Base-by-base conservation (phyloP, 1,140 invertebrate genomes). In the Eueides isabella region DNA sequence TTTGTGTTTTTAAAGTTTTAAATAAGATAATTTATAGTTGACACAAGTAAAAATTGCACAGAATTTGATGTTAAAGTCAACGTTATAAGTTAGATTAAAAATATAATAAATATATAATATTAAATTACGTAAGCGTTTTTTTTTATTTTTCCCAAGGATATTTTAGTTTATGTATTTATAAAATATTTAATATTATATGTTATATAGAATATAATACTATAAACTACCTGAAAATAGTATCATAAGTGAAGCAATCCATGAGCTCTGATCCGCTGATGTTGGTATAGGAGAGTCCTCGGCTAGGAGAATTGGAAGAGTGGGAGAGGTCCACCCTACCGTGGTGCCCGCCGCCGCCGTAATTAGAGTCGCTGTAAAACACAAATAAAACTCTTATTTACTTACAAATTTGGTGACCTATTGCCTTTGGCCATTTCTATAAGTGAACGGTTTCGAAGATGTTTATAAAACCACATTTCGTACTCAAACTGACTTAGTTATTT, bases 221-320 rank as follows among this genome's bases (percentile, higher is more conserved):
- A n/a, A n/a, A n/a, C 14, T 84, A 92, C 91, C 91, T 85, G 93
- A 94, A 79, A 81, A 90, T 28, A 95, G 81, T 74, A 94, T 94
- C 82, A 95, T 89, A 2, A 95, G 80, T 0, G 95, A 94, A 6
- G 94, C 95, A 41, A 96, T 93, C 95, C 95, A 96, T 5, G 95
- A 95, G 41, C 94, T 95, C 86, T 96, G 93, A 35, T 94, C 93
- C 2, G 91, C 63, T 0, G 94, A 94, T 70, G 95, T 92, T 28
- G 86, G 90, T 55, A 96, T 92, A 2, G 83, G 84, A 0, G 94
- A 92, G 63, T 94, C 82, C 23, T 85, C 67, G 0, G 76, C 82
- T 23, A 93, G 86, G 5, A 96, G 85, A 33, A 89, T 86, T 0
- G 94, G 94, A 12, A 96, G 77, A 12, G 94, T 95, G 0, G 95